Evolutionary conservation across 2,888 invertebrate genomes (phyloP).

Genomic region (Allygus modestus): DNA sequence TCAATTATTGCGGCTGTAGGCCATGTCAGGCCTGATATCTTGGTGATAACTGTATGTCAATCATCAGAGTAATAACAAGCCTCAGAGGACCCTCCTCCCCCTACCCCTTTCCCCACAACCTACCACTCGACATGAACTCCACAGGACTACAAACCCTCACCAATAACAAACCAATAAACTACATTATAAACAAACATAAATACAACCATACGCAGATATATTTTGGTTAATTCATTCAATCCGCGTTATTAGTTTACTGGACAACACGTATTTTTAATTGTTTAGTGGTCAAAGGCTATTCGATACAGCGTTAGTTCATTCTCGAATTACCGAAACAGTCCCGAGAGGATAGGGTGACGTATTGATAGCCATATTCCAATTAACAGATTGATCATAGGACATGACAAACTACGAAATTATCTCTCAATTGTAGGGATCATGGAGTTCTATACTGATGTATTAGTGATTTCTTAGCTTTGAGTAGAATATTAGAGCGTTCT

Average conservation of each 20-base stretch:
- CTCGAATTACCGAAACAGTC: background rate
- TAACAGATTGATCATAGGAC: conserved; percentile 1
- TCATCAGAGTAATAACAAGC: conserved; percentile 37
- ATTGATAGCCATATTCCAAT: conserved; percentile 15
- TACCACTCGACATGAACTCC: background rate
- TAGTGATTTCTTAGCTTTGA: no score
- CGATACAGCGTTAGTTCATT: background rate
- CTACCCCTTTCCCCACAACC: background rate
- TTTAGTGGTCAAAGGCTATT: background rate
- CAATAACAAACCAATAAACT: conserved; percentile 11
- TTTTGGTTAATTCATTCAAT: no score
- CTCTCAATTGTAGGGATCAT: background rate
- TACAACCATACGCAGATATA: background rate
- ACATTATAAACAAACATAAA: background rate
- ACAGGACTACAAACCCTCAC: background rate
- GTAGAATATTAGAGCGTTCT: no score
- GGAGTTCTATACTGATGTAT: no score
- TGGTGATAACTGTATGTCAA: conserved; percentile 42
- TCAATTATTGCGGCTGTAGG: background rate
- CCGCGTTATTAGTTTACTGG: no score
- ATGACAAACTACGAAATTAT: background rate
- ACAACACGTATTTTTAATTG: no score
- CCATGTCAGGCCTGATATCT: conserved; percentile 2
- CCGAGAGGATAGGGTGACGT: background rate
- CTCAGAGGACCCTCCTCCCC: background rate